These are phyloP conservation scores for Eudyptes chrysolophus DNA, from an alignment of 2,113 vertebrate species.

Conservation along the genomic window DNA sequence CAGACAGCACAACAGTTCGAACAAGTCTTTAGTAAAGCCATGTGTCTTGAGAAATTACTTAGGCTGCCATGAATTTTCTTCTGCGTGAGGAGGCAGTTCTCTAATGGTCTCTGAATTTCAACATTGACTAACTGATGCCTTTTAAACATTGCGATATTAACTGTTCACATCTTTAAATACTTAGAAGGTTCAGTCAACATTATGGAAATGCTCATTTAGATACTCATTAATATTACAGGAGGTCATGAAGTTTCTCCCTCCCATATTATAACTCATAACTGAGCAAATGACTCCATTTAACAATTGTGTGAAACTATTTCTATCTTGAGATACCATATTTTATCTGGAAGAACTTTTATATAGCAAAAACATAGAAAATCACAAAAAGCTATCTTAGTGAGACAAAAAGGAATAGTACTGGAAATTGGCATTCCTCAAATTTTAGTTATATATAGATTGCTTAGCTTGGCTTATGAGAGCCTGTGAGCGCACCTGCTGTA, in stretches of 20 bases:
- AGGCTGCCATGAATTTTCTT: not conserved
- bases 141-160: not conserved
- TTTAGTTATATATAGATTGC: not conserved
- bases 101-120: not conserved
- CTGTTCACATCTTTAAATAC: not conserved
- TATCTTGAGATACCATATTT: not conserved
- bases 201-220: not conserved
- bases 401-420: not conserved
- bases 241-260: not conserved
- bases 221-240: not conserved
- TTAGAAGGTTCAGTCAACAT: not conserved
- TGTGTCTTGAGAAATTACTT: not conserved
- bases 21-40: not conserved
- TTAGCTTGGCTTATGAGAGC: not conserved
- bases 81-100: not conserved
- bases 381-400: not conserved
- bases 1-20: not conserved
- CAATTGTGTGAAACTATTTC: not conserved
- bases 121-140: not conserved
- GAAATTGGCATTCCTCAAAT: not conserved
- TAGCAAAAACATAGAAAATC: not conserved
- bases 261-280: not conserved
- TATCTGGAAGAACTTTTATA: not conserved
- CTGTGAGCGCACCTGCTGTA: not conserved
- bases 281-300: not conserved